Evolutionary conservation across 2,888 invertebrate genomes (phyloP).

Genomic region (Phlogophora meticulosa): DNA sequence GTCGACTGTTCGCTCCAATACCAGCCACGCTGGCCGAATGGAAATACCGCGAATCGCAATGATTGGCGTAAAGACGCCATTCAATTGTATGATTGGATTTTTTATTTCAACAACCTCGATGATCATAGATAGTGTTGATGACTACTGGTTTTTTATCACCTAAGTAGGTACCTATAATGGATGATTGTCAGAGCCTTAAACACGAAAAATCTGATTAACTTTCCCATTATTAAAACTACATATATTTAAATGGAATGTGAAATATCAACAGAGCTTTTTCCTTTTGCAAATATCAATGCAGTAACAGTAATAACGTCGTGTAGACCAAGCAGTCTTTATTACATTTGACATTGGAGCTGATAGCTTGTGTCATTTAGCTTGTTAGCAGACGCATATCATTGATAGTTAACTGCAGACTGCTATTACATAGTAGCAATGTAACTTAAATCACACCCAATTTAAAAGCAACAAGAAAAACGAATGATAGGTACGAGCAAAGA

Average conservation of each 20-base stretch:
- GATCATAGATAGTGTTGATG: conserved; percentile 53
- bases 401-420: conserved; percentile 69
- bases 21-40: conserved; percentile 35
- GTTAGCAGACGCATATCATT: conserved; percentile 71
- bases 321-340: conserved; percentile 63
- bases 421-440: conserved; percentile 75
- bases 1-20: conserved; percentile 13
- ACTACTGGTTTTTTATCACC: conserved; percentile 48
- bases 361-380: conserved; percentile 67
- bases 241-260: neutral
- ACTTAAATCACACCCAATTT: conserved; percentile 82
- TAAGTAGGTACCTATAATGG: conserved; percentile 8
- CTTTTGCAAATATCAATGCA: conserved; percentile 50
- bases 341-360: conserved; percentile 65
- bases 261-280: conserved; percentile 23
- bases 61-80: conserved; percentile 63
- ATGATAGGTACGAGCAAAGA: conserved; percentile 70
- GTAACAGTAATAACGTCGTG: conserved; percentile 52
- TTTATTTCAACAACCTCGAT: conserved; percentile 48
- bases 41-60: conserved; percentile 61
- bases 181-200: conserved; percentile 1
- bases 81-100: conserved; percentile 62
- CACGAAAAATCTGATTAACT: conserved; percentile 7
- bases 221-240: neutral
- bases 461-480: conserved; percentile 73